Base-by-base conservation (phyloP, 2,888 invertebrate genomes). In the Drosophila prostipennis region DNA sequence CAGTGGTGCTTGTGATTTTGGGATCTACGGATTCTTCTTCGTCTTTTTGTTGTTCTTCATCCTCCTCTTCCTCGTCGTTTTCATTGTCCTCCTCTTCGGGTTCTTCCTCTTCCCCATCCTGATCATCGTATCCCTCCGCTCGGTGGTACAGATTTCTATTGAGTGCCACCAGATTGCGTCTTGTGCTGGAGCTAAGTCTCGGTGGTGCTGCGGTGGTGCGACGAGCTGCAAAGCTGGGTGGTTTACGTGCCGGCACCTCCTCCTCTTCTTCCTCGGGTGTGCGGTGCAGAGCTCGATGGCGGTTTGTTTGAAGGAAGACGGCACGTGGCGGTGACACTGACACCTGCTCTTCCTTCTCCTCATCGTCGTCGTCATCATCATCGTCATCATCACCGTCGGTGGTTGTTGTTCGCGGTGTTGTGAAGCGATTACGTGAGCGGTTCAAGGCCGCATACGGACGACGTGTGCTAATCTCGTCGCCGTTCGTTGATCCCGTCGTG, bases 291-390 rank as follows among this genome's bases (percentile, higher is more conserved):
- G 85, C 77, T 2, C 85, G 76, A 60, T 87, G 85, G 2, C 87
- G 77, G 54, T 87, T 87, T 1, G 85, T 83, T 65, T 83, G 77
- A 51, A 78, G 46, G 29, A 81, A 75, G 11, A 65, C 71, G 1
- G 68, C 55, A 6, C 76, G 77, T 45, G 57, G 48, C 55, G 40
- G 78, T 64, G 55, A 54, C 29, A 53, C 43, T 11, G 34, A 34
- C 16, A 53, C 34, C 2, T 68, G 39, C 34, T 42, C 13, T 14
- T 42, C 43, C 5, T 6, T 26, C 7, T 60, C 23, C 37, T 68
- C 37, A 37, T 34, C 10, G 1, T 39, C 58, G 3, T 48, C 34
- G 13, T 72, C 55, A 13, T 51, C 19, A 34, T 46, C 46, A 3
- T 23, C 26, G 5, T 69, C 76, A 10, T 39, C 52, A n/a, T 52